Conservation (phyloP, 2,797 vertebrate species). For the Coregonus ussuriensis region DNA sequence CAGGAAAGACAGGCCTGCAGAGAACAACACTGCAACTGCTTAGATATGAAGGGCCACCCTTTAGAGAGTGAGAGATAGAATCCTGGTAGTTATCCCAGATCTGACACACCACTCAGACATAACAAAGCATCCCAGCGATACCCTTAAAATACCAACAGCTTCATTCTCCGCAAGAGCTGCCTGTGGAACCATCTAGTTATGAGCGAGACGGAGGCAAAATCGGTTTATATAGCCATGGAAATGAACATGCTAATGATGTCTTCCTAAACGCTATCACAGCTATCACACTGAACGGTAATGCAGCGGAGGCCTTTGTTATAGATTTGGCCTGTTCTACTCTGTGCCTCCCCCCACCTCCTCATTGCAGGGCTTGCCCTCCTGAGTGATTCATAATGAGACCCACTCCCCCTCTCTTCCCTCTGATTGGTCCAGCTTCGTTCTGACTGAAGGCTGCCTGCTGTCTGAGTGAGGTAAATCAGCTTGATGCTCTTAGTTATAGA, state of each 20-base stretch:
- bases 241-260: not conserved
- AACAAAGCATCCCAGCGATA: too few species aligned
- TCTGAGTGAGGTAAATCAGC: not conserved
- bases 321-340: not conserved
- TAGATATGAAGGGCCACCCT: not conserved
- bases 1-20: not conserved
- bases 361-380: slow-evolving; percentile 33
- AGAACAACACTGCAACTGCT: not conserved
- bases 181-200: not conserved
- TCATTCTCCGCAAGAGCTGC: not conserved
- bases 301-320: not conserved
- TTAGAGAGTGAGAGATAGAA: not conserved
- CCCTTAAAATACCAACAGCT: not conserved
- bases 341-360: slow-evolving; percentile 1
- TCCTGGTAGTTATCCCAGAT: too few species aligned
- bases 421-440: not conserved
- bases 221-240: not conserved
- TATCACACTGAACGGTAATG: not conserved
- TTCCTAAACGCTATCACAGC: not conserved
- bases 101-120: too few species aligned
- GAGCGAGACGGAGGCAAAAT: not conserved
- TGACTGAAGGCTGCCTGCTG: not conserved
- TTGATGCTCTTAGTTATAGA: not conserved
- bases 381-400: slow-evolving; percentile 31
- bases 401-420: not conserved